These are phyloP conservation scores for Agelastica alni DNA, from an alignment of 2,888 invertebrate species.

Conservation along the genomic window DNA sequence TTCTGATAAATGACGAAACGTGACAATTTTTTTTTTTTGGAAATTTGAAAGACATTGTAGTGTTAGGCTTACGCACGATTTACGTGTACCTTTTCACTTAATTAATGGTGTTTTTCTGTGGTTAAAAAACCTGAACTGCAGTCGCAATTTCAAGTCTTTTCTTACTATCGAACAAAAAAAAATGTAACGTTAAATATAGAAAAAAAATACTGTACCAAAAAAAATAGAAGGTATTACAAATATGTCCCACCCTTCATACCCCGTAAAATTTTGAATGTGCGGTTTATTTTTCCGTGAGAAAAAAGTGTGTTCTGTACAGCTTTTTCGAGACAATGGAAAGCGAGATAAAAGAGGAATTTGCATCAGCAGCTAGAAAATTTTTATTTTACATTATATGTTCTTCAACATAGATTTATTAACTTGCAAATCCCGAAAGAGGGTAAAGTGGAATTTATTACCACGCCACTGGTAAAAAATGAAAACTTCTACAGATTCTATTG, in stretches of 20 bases:
- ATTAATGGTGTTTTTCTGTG: slow-evolving; percentile 86
- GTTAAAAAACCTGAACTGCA: slow-evolving; percentile 95
- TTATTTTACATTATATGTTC: no score
- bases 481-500: no score
- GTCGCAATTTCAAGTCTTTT: slow-evolving; percentile 94
- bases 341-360: slow-evolving; percentile 10
- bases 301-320: slow-evolving; percentile 25
- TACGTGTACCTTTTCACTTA: slow-evolving; percentile 67
- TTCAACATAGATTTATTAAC: no score
- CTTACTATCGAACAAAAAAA: slow-evolving; percentile 73
- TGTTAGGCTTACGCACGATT: slow-evolving; percentile 11
- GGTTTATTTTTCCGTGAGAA: slow-evolving; percentile 21
- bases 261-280: slow-evolving; percentile 15
- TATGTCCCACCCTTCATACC: no score
- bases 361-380: no score
- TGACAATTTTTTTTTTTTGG: no score
- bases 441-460: no score
- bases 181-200: slow-evolving; percentile 13
- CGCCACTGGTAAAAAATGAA: no score
- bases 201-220: not conserved
- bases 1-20: no score
- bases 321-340: slow-evolving; percentile 14
- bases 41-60: slow-evolving; percentile 1
- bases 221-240: no score
- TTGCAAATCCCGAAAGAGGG: no score